These are phyloP conservation scores for Lithosia quadra DNA, from an alignment of 2,888 invertebrate genomes.

Conservation along the genomic window DNA sequence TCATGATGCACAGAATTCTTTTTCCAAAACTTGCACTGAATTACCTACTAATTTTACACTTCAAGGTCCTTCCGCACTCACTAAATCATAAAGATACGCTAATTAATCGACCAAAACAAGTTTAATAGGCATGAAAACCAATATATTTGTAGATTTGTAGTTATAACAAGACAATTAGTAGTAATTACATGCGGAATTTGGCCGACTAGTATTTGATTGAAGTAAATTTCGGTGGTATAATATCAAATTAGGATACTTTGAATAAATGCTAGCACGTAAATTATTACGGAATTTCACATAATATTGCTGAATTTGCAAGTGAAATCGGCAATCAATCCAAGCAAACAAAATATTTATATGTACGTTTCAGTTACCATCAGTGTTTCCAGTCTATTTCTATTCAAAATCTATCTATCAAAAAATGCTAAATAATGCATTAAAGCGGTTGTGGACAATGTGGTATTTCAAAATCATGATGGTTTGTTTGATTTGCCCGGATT, in stretches of 20 bases:
- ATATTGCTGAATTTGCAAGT: slow-evolving; percentile 38
- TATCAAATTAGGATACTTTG: slow-evolving; percentile 16
- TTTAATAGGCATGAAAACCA: slow-evolving; percentile 29
- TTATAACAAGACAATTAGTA: slow-evolving; percentile 16
- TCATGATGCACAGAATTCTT: slow-evolving; percentile 32
- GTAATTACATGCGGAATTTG: slow-evolving; percentile 22
- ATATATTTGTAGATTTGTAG: slow-evolving; percentile 15
- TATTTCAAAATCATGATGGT: not conserved
- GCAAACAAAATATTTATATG: slow-evolving; percentile 50
- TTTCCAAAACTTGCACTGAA: slow-evolving; percentile 6
- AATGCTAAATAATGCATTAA: no score
- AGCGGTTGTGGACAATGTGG: no score
- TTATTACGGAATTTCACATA: slow-evolving; percentile 34
- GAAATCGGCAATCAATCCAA: slow-evolving; percentile 47
- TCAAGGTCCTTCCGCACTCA: slow-evolving; percentile 15
- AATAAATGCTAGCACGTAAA: slow-evolving; percentile 18
- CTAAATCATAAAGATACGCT: slow-evolving; percentile 20
- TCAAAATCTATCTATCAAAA: not conserved
- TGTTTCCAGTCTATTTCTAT: not conserved
- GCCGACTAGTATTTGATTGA: slow-evolving; percentile 8
- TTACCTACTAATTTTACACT: slow-evolving; percentile 17
- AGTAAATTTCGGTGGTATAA: not conserved
- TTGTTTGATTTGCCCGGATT: no score
- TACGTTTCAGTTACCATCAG: slow-evolving; percentile 29
- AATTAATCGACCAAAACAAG: slow-evolving; percentile 19